Base-by-base conservation (phyloP, 2,113 vertebrate species). In the Misgurnus mizolepis region DNA sequence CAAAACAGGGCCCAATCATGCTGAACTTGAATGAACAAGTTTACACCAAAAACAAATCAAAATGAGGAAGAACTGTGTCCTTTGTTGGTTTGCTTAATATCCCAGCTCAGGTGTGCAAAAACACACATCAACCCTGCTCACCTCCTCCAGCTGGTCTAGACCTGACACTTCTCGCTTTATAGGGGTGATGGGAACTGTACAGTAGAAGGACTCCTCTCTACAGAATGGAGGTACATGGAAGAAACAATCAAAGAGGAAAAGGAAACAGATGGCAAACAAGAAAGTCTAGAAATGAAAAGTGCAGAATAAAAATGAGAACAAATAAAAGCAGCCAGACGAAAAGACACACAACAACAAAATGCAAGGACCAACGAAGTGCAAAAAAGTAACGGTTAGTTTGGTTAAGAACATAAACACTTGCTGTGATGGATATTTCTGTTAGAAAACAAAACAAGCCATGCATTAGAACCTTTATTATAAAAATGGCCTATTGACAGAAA, bases 171-270 rank as follows among this genome's bases (percentile, higher is more conserved):
- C 94, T 92, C 92, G 94, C 91, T 93, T 95, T 93, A 95, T 92
- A 91, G 95, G 95, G 93, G 95, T 96, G 93, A 96, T 95, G 91
- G 94, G 93, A 92, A 96, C 90, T 89, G 92, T 94, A 93, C 93
- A 95, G 94, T 92, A 95, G 94, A 95, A 96, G 91, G 94, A 94
- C 90, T 94, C 93, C 89, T 95, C 94, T 95, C 94, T 94, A 92
- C 88, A 92, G 87, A 90, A 82, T 85, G 81, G 84, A 91, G 89
- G 64, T 69, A 82, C 58, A 82, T 70, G 65, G 15, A 69, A 56
- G 76, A 83, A 73, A 70, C 89, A 77, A 77, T 66, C 60, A 66
- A 55, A 77, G 75, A 77, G 75, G 65, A 77, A 77, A 66, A 67
- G 75, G 47, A 66, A 76, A 89, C 75, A 89, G 79, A 73, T 8